These are phyloP conservation scores for Myxocyprinus asiaticus DNA, from an alignment of 2,113 vertebrate species.

Conservation along the genomic window DNA sequence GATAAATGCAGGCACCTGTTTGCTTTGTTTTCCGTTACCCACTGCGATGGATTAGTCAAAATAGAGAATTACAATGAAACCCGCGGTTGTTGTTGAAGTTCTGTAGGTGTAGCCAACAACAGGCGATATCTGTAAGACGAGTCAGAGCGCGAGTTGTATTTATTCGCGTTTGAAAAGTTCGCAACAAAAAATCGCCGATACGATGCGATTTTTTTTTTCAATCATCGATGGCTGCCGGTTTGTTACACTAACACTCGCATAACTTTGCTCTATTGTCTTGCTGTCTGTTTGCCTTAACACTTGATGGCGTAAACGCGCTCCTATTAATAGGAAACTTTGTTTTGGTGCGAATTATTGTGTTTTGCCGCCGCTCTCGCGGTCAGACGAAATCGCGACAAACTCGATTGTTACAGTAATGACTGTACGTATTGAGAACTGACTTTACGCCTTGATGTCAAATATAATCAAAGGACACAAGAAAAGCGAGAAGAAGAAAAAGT, in stretches of 20 bases:
- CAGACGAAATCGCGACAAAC: neutral
- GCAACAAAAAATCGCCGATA: neutral
- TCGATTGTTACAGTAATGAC: neutral
- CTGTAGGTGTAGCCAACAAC: neutral
- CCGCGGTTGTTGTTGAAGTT: neutral
- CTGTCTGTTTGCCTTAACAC: neutral
- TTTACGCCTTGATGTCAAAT: too few species aligned
- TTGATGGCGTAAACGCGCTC: conserved; percentile 40
- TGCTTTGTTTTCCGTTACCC: conserved; percentile 35
- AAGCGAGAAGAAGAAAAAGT: too few species aligned
- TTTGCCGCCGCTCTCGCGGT: neutral
- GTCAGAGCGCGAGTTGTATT: too few species aligned
- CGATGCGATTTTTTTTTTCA: neutral
- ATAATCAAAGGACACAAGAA: neutral
- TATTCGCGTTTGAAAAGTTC: neutral
- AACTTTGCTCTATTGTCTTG: conserved; percentile 9
- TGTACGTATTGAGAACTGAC: conserved; percentile 3
- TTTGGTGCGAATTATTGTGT: conserved; percentile 40
- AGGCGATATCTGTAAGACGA: neutral
- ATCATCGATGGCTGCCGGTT: neutral
- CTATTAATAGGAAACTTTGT: conserved; percentile 35
- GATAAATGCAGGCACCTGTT: conserved; percentile 35
- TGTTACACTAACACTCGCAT: neutral
- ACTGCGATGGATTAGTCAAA: neutral
- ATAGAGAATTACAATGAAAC: neutral